phyloP scores from a whole-genome alignment of 2,797 vertebrate species.

The Oreochromis mossambicus region DNA sequence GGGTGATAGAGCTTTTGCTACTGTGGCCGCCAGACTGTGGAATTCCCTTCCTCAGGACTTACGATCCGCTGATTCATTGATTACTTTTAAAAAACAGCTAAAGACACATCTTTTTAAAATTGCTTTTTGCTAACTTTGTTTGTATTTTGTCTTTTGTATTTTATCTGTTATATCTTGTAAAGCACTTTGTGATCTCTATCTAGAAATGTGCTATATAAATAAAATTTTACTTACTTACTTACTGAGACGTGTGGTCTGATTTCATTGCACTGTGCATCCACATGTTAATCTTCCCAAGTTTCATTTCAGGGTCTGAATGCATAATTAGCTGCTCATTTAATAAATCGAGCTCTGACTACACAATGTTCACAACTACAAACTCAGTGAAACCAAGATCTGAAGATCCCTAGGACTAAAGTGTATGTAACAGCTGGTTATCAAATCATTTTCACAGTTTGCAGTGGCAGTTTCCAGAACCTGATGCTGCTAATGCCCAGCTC shows the following conservation, averaged over 20 bases:
- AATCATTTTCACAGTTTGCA: not conserved
- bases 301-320: rapidly evolving
- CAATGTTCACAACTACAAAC: not conserved
- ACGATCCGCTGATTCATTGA: too few relatives aligned
- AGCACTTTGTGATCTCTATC: too few relatives aligned
- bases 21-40: too few relatives aligned
- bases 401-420: not conserved
- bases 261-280: not conserved
- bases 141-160: too few relatives aligned
- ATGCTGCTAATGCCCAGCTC: slow-evolving; percentile 82
- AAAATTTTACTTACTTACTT: too few relatives aligned
- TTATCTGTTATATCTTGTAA: too few relatives aligned
- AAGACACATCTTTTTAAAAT: too few relatives aligned
- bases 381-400: not conserved
- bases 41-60: too few relatives aligned
- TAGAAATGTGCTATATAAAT: too few relatives aligned
- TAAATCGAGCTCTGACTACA: not conserved
- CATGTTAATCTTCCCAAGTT: not conserved
- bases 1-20: too few relatives aligned
- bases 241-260: not conserved
- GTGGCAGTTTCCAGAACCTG: slow-evolving; percentile 51
- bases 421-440: not conserved
- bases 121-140: too few relatives aligned
- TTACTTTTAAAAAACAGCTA: too few relatives aligned
- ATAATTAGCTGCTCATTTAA: not conserved